Evolutionary conservation across 2,797 vertebrate genomes (phyloP).

Genomic region (Craterocephalus amniculus): DNA sequence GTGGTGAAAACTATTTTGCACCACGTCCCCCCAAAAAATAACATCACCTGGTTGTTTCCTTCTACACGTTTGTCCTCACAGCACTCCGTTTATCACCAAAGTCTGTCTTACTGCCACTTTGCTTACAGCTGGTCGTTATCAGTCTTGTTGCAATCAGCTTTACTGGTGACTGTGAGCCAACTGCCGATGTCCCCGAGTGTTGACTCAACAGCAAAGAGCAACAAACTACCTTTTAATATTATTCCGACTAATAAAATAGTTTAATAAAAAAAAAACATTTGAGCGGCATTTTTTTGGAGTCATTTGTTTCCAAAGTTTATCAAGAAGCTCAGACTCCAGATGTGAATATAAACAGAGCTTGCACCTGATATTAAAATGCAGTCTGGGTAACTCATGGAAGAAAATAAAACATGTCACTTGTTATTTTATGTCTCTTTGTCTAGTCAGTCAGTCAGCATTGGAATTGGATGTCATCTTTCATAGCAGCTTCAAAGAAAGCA

Average conservation of each 20-base stretch:
- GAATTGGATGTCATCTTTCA: slow-evolving; percentile 46
- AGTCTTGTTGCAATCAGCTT: slow-evolving; percentile 53
- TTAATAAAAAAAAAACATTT: neutral
- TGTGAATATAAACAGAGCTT: slow-evolving; percentile 30
- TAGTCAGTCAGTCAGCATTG: slow-evolving; percentile 41
- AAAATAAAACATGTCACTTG: slow-evolving; percentile 24
- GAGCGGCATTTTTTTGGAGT: neutral
- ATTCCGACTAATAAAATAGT: neutral
- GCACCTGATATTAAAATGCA: slow-evolving; percentile 43
- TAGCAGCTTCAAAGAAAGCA: slow-evolving; percentile 13
- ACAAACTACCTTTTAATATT: neutral
- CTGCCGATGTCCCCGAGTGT: slow-evolving; percentile 31
- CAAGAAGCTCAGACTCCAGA: neutral
- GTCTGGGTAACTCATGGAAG: slow-evolving; percentile 22
- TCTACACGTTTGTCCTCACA: slow-evolving; percentile 9
- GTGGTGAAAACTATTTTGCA: neutral
- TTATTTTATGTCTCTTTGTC: slow-evolving; percentile 49
- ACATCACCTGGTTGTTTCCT: neutral
- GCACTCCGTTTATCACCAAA: slow-evolving; percentile 24
- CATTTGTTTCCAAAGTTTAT: neutral
- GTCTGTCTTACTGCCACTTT: slow-evolving; percentile 44
- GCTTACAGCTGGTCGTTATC: slow-evolving; percentile 40
- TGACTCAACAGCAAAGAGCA: slow-evolving; percentile 24
- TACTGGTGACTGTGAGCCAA: slow-evolving; percentile 31
- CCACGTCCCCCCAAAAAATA: neutral